Evolutionary conservation across 2,888 invertebrate species (phyloP), one percentile per base, ranked within the genome.

Genomic region (Acanthoscelides obtectus): DNA sequence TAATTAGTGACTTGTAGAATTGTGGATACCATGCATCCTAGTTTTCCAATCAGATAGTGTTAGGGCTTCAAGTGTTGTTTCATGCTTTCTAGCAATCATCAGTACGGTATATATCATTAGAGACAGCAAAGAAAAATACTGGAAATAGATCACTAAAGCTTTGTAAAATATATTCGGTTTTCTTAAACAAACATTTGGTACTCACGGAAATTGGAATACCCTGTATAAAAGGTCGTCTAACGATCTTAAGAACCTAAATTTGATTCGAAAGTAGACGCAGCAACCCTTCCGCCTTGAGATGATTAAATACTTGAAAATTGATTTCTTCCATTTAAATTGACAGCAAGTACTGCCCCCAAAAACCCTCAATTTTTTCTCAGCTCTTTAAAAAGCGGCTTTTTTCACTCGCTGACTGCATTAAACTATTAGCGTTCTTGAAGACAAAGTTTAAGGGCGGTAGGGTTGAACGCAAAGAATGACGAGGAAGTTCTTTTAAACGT

Each of bases 1-100:
- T 68, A 68, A 68, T 68, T 68, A 68, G 25, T 68, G 68, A 27
- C 68, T 27, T 45, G 45, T 45, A 45, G 45, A 45, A 45, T 12
- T 3, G 45, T 12, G 5, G 12, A 45, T 45, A 17, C 45, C 1
- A 45, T 12, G 45, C 6, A 45, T 45, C 45, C n/a, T n/a, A n/a
- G n/a, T n/a, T n/a, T n/a, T n/a, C n/a, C n/a, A n/a, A n/a, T n/a
- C n/a, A n/a, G n/a, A n/a, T n/a, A n/a, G n/a, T n/a, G n/a, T n/a
- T n/a, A n/a, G n/a, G n/a, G n/a, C n/a, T n/a, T n/a, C n/a, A n/a
- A n/a, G n/a, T n/a, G n/a, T n/a, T n/a, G n/a, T n/a, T n/a, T n/a
- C n/a, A n/a, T n/a, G n/a, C n/a, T n/a, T n/a, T n/a, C n/a, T n/a
- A n/a, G n/a, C n/a, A n/a, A n/a, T n/a, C n/a, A n/a, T n/a, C n/a